Conservation (phyloP, 2,888 invertebrate genomes). For the Actias luna region DNA sequence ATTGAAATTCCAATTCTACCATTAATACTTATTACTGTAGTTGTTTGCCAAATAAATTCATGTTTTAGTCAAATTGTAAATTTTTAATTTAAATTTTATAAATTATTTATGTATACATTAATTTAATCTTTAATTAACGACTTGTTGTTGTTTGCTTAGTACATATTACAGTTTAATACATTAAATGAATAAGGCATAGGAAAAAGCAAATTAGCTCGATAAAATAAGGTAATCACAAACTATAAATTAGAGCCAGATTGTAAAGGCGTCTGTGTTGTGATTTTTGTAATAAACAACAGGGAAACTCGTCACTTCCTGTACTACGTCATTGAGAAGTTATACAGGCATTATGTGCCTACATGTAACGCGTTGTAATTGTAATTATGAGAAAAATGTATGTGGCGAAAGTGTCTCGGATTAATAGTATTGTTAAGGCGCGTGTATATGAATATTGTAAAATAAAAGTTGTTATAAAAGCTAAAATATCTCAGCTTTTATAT, state of each 20-base stretch:
- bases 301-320: constrained; percentile 12
- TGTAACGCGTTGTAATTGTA: constrained; percentile 14
- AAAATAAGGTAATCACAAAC: not conserved
- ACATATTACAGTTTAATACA: not conserved
- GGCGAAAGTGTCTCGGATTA: constrained; percentile 1
- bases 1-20: not conserved
- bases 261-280: constrained; percentile 4
- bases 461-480: not conserved
- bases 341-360: not conserved
- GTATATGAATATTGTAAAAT: not conserved
- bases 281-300: not conserved
- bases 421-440: not conserved
- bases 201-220: not conserved
- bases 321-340: not conserved
- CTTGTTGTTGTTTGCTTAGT: too few relatives aligned
- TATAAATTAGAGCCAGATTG: not conserved
- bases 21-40: too few relatives aligned
- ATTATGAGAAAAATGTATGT: constrained; percentile 4
- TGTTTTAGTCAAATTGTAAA: too few relatives aligned
- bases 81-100: too few relatives aligned
- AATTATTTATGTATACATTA: too few relatives aligned
- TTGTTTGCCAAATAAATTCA: too few relatives aligned
- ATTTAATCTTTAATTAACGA: too few relatives aligned
- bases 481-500: not conserved
- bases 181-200: not conserved